Conservation (phyloP, 2,797 vertebrate species). For the Parauchenoglanis punctatus region DNA sequence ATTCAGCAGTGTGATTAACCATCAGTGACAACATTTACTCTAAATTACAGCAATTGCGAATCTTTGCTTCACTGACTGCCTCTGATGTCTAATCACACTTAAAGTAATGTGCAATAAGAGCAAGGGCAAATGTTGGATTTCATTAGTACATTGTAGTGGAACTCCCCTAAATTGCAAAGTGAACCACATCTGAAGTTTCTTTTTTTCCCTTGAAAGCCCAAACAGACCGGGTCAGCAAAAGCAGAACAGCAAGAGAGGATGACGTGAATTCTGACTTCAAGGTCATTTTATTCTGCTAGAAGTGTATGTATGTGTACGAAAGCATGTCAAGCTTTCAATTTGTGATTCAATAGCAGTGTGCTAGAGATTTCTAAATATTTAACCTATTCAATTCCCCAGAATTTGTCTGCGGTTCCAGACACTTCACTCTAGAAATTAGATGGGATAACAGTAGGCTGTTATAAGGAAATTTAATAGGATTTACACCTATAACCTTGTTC, state of each 20-base stretch:
- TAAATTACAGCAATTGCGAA: conserved; percentile 27
- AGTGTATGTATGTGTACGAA: conserved; percentile 21
- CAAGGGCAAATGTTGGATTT: conserved; percentile 28
- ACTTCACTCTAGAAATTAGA: neutral
- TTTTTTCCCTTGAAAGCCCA: neutral
- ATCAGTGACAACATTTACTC: conserved; percentile 16
- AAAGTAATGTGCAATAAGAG: conserved; percentile 24
- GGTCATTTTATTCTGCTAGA: conserved; percentile 4
- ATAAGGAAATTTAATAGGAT: neutral
- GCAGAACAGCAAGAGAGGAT: neutral
- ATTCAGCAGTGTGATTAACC: conserved; percentile 2
- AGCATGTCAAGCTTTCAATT: conserved; percentile 4
- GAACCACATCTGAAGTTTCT: neutral
- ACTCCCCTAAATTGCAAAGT: conserved; percentile 19
- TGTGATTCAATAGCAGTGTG: neutral
- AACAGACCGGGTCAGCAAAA: neutral
- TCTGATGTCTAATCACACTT: conserved; percentile 37
- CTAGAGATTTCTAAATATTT: neutral
- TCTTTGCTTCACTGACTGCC: conserved; percentile 37
- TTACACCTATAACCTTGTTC: neutral
- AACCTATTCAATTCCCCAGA: neutral
- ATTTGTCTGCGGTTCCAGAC: no score
- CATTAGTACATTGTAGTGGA: neutral
- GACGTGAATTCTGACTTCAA: conserved; percentile 27
- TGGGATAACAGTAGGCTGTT: neutral